Percentiles rank a stretch among this genome's conserved stretches.
phyloP scores from a whole-genome alignment of 2,888 invertebrate genomes.

The Sminthurides aquaticus region DNA sequence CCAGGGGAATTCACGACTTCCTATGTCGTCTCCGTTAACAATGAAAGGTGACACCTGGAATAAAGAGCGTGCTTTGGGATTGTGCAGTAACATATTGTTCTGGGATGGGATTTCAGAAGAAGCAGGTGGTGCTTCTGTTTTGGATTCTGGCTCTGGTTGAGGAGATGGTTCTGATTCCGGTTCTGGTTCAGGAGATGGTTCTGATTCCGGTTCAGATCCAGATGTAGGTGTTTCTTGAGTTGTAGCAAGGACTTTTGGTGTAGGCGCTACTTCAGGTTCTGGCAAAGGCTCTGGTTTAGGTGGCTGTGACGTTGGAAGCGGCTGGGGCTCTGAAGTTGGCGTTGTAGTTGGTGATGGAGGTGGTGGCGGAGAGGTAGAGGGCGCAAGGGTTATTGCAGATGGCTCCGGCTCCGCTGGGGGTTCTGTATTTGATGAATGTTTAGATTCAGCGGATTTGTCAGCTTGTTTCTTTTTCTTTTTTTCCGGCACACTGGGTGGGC shows the following conservation, averaged over 20 bases:
- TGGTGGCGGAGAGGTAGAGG: not conserved
- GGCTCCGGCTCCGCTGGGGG: not conserved
- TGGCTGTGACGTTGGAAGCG: not conserved
- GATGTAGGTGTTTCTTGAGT: not conserved
- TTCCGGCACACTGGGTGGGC: constrained; percentile 20
- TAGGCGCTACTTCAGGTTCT: not conserved
- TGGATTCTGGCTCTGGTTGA: not conserved
- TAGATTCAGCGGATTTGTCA: not conserved
- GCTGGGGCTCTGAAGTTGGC: not conserved
- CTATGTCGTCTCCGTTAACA: constrained; percentile 36
- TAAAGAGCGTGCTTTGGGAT: not conserved
- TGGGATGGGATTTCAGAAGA: not conserved
- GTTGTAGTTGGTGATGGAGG: not conserved
- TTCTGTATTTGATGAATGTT: not conserved
- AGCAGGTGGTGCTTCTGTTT: not conserved
- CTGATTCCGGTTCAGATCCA: not conserved
- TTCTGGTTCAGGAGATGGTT: not conserved
- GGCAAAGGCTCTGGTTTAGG: not conserved
- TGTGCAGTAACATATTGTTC: not conserved
- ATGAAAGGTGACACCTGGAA: constrained; percentile 23
- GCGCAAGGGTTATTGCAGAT: not conserved
- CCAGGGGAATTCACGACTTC: constrained; percentile 39
- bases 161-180: not conserved
- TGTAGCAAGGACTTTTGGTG: no score
- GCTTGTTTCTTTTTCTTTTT: constrained; percentile 14